A percentile compares a stretch with the other conserved stretches of the same genome.
Conservation (phyloP, 2,113 vertebrate species). For the Grallaria varia region DNA sequence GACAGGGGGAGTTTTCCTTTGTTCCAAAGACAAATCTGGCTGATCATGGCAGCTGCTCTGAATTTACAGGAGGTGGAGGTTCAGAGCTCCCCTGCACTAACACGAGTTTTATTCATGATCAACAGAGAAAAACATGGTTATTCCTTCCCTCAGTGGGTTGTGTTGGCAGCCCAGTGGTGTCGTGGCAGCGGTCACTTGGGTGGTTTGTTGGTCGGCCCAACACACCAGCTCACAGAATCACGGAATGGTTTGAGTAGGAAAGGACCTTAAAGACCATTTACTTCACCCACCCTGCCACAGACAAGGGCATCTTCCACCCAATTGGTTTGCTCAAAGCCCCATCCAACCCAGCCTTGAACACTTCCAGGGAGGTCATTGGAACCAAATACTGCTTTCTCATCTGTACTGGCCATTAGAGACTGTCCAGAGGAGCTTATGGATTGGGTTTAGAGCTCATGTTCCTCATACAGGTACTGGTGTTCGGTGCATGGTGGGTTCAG, state of each 20-base stretch:
- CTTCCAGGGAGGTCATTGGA: not conserved
- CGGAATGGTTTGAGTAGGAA: not conserved
- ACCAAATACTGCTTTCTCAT: not conserved
- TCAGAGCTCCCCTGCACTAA: not conserved
- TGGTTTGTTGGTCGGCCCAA: not conserved
- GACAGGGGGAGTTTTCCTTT: not conserved
- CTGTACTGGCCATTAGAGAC: not conserved
- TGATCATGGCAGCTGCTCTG: not conserved
- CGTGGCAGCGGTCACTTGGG: not conserved
- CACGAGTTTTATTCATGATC: not conserved
- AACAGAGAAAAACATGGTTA: not conserved
- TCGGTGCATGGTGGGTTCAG: not conserved
- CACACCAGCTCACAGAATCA: not conserved
- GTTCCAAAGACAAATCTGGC: not conserved
- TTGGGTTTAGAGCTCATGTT: not conserved
- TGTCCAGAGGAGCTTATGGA: fast-evolving
- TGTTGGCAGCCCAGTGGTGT: not conserved
- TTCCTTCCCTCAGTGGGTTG: not conserved
- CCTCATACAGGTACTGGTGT: not conserved
- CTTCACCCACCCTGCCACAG: too few species aligned
- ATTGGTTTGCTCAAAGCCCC: not conserved
- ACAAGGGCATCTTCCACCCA: not conserved
- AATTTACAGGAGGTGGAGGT: not conserved
- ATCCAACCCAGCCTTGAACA: not conserved
- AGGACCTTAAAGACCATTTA: not conserved